These are phyloP conservation scores for Eupithecia vulgata DNA, from an alignment of 2,888 invertebrate genomes.

Conservation along the genomic window DNA sequence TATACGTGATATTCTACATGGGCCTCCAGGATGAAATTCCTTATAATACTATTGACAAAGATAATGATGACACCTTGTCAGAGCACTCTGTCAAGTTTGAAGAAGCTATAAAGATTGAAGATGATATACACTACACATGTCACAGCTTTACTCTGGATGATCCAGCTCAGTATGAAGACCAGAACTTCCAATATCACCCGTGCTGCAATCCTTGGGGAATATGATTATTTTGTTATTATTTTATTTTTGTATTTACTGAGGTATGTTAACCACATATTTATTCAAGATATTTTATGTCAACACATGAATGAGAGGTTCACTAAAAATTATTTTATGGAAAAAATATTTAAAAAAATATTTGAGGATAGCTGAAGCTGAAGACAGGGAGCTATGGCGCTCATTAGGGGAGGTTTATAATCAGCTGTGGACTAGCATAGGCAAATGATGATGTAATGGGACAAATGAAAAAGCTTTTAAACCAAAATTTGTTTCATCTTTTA, in stretches of 20 bases:
- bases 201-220: conserved; percentile 13
- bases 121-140: background rate
- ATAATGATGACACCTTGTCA: background rate
- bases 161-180: background rate
- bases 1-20: conserved; percentile 45
- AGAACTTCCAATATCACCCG: background rate
- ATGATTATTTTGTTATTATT: conserved; percentile 7
- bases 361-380: background rate
- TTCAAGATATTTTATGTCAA: background rate
- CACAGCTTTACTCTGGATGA: background rate
- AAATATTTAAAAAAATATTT: too few relatives aligned
- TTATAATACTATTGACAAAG: conserved; percentile 36
- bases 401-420: too few relatives aligned
- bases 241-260: background rate
- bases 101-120: conserved; percentile 7
- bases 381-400: too few relatives aligned
- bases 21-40: conserved; percentile 37
- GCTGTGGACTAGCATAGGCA: too few relatives aligned
- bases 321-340: background rate
- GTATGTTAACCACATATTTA: background rate
- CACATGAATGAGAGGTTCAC: background rate
- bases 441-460: too few relatives aligned
- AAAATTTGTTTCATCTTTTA: background rate
- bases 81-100: background rate
- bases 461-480: background rate